These are phyloP conservation scores for Sylvia atricapilla DNA, from an alignment of 2,113 vertebrate species.

Conservation along the genomic window DNA sequence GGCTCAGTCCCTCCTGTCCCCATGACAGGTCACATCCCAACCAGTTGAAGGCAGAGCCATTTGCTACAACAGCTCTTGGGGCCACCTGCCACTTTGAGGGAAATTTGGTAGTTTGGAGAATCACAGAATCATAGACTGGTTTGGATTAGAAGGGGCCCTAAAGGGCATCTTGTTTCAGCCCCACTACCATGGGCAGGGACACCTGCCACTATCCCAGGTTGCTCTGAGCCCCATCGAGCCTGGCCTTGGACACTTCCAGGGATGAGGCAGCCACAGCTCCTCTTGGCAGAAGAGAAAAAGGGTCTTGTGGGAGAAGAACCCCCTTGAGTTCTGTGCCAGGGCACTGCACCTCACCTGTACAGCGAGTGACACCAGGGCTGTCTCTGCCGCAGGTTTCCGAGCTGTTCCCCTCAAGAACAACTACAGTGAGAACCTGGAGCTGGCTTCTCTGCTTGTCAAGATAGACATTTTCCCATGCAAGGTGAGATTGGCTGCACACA, in stretches of 20 bases:
- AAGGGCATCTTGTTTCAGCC: not conserved
- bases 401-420: conserved; percentile 97
- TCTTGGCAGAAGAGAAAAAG: not conserved
- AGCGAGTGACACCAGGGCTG: accelerated
- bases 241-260: not conserved
- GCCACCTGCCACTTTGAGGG: not conserved
- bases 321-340: not conserved
- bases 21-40: not conserved
- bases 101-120: not conserved
- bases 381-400: conserved; percentile 80
- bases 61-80: not conserved
- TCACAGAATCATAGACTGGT: not conserved
- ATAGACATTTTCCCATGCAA: conserved; percentile 84
- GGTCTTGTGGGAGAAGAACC: not conserved
- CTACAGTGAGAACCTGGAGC: conserved; percentile 94
- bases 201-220: not conserved
- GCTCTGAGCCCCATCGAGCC: accelerated
- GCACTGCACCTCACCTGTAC: not conserved
- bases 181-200: not conserved
- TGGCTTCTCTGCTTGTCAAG: conserved; percentile 91
- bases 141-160: not conserved
- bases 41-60: not conserved
- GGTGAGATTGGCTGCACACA: conserved; percentile 66
- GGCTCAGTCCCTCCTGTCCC: not conserved
- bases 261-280: not conserved